These are phyloP conservation scores for Eurois occulta DNA, from an alignment of 2,888 invertebrate species.

Conservation along the genomic window DNA sequence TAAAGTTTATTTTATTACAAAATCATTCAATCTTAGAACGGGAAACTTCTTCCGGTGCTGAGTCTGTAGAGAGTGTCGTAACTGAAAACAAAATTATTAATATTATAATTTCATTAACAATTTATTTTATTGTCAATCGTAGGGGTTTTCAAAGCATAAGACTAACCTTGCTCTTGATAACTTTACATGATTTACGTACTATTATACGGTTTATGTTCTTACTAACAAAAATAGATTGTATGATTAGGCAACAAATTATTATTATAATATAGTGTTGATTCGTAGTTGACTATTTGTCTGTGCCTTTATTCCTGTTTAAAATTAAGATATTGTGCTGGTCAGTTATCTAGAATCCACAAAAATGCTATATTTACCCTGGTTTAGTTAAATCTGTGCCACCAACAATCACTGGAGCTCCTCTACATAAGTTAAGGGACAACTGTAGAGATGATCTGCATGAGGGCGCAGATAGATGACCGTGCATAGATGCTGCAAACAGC, in stretches of 20 bases:
- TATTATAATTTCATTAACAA: neutral
- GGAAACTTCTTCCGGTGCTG: neutral
- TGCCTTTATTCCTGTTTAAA: neutral
- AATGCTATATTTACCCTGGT: conserved; percentile 70
- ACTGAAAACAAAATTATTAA: neutral
- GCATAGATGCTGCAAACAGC: conserved; percentile 75
- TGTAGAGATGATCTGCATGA: conserved; percentile 70
- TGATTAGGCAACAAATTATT: neutral
- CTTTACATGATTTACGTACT: neutral
- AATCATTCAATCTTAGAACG: conserved; percentile 2
- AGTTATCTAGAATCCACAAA: neutral
- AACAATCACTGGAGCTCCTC: conserved; percentile 69
- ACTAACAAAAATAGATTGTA: neutral
- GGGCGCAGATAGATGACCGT: conserved; percentile 68
- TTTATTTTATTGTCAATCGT: neutral
- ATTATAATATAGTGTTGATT: neutral
- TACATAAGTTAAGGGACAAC: conserved; percentile 72
- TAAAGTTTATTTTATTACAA: neutral
- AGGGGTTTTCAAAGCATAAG: neutral
- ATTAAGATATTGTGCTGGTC: neutral
- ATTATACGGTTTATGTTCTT: neutral
- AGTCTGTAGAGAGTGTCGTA: neutral
- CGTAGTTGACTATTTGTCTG: neutral
- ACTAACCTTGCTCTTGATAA: neutral
- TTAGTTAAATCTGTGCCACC: conserved; percentile 74